Base-by-base conservation (phyloP, 2,113 vertebrate species). In the human region DNA sequence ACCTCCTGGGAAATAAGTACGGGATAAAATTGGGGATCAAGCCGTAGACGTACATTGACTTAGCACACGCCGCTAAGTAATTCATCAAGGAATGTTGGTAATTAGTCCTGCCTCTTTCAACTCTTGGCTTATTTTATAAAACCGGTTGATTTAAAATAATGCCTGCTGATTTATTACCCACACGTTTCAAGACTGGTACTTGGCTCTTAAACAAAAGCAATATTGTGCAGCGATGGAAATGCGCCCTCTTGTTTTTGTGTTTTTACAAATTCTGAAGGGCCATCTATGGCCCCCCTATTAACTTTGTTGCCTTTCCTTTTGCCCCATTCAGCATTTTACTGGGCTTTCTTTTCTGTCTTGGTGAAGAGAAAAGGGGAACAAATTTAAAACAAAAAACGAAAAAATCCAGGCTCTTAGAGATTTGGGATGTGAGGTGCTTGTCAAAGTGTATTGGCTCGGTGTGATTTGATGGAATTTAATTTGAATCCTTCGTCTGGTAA, bases 21-120 rank as follows among this genome's bases (percentile, higher is more conserved):
- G 98, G 99, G 99, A 99, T 99, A 99, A 99, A 99, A 99, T 99
- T 99, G 98, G 99, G 99, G 99, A 99, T 99, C 98, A 99, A 98
- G 98, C 99, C 97, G 98, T 98, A 99, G 98, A 98, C 98, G 98
- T 98, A 98, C 96, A 97, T 98, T 99, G 99, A 99, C 99, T 99
- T 99, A 99, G 99, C 99, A 99, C 99, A 99, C 99, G 99, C 99
- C 97, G 96, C 99, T 99, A 99, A 98, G 98, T 99, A 99, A 99
- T 99, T 99, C 99, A 99, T 99, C 98, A 98, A 99, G 99, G 99
- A 99, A 99, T 99, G 98, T 97, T 98, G 97, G 98, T 99, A 99
- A 99, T 99, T 99, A 99, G 99, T 99, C 98, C 98, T 98, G 98
- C 98, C 98, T 98, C 99, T 99, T 99, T 99, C 99, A 99, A 99